Evolutionary conservation across 23 tunicate genomes (phyloP).

Genomic region (Halocynthia aurantium): DNA sequence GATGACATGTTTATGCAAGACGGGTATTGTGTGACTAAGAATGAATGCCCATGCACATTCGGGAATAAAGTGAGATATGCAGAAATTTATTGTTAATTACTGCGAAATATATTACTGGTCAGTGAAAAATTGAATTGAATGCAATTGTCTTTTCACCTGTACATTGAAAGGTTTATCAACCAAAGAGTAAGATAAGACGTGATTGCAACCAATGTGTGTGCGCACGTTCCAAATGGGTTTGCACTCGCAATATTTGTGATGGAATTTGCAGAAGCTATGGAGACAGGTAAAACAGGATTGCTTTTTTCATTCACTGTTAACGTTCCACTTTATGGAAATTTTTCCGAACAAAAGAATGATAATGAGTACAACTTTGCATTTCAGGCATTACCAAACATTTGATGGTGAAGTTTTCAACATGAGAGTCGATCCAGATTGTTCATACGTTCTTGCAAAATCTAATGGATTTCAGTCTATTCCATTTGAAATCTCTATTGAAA

Average conservation of each 20-base stretch:
- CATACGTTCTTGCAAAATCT: constrained; percentile 90
- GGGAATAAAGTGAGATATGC: constrained; percentile 57
- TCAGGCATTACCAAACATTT: constrained; percentile 94
- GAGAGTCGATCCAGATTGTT: constrained; percentile 92
- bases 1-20: constrained; percentile 77
- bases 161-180: constrained; percentile 53
- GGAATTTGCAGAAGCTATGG: constrained; percentile 91
- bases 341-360: not conserved
- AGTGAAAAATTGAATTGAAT: no score
- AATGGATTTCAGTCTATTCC: constrained; percentile 72
- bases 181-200: constrained; percentile 92
- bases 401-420: constrained; percentile 92
- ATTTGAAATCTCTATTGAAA: constrained; percentile 91
- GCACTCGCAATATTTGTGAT: constrained; percentile 91
- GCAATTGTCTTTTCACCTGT: not conserved
- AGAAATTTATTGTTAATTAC: not conserved
- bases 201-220: constrained; percentile 99
- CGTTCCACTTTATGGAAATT: not conserved
- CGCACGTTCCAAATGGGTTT: constrained; percentile 94
- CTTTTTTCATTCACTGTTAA: not conserved
- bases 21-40: constrained; percentile 69
- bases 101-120: not conserved
- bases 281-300: constrained; percentile 46
- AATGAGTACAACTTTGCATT: not conserved
- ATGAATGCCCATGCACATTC: constrained; percentile 89